Evolutionary conservation across 1,140 invertebrate species (phyloP).

Genomic region (Bombus vancouverensis): DNA sequence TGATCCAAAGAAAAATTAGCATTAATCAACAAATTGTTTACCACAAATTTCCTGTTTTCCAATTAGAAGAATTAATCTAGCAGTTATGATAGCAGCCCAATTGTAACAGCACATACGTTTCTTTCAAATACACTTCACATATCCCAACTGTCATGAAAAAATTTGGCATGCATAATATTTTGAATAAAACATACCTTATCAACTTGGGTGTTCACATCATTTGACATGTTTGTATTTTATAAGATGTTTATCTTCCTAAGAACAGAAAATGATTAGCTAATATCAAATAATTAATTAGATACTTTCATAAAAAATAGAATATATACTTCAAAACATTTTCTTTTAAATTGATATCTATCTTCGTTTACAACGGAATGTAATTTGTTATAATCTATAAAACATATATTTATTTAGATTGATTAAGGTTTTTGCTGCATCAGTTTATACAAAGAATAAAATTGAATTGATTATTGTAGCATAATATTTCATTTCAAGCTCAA

Average conservation of each 20-base stretch:
- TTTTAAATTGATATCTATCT: conserved; percentile 1
- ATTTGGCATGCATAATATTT: conserved; percentile 51
- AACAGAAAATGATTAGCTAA: not conserved
- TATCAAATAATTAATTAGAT: not conserved
- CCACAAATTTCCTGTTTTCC: conserved; percentile 54
- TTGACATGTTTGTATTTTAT: conserved; percentile 72
- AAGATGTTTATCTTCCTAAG: conserved; percentile 29
- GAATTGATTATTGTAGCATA: not conserved
- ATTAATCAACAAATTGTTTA: conserved; percentile 60
- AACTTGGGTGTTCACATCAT: conserved; percentile 76
- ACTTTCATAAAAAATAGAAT: not conserved
- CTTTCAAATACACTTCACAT: conserved; percentile 55
- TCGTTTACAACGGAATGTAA: not conserved
- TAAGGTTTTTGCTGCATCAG: not conserved
- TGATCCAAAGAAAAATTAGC: conserved; percentile 71
- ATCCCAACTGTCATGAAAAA: conserved; percentile 47
- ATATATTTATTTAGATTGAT: not conserved
- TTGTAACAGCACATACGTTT: conserved; percentile 29
- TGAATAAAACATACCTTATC: conserved; percentile 73
- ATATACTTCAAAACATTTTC: not conserved
- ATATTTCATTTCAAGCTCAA: not conserved
- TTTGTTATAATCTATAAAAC: not conserved
- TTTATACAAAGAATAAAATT: not conserved
- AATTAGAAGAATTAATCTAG: conserved; percentile 56
- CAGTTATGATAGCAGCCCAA: conserved; percentile 54